Evolutionary conservation across 2,113 vertebrate species (phyloP), one percentile per base, ranked within the genome.

Genomic region (Nycticebus coucang): DNA sequence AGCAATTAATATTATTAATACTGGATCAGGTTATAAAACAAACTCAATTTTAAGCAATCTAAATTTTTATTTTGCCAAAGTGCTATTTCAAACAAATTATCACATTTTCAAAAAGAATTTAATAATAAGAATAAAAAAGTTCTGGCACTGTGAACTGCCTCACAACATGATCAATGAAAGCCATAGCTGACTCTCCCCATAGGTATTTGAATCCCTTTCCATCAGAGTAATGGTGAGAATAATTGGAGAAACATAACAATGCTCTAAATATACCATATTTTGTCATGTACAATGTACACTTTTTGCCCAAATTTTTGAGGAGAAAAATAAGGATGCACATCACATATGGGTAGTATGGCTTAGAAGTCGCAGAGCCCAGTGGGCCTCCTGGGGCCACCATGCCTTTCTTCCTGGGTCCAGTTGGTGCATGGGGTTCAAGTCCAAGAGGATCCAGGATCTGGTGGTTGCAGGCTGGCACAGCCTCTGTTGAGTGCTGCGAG

Each of bases 11-110:
- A 33, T 91, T 91, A 24, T 69, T 90, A 77, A 90, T 87, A 68
- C 18, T 84, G 14, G 68, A n/a, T 89, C 62, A 66, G 50, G 35
- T 89, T 90, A 33, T 50, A 93, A 74, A 84, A 83, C 35, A 84
- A 91, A 8, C 33, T n/a, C 57, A 66, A 22, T 75, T 74, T 91
- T 84, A 62, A 93, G 28, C 22, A 62, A 72, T n/a, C 4, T 79
- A 37, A 87, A 83, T 19, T 84, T 96, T 87, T 62, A 85, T 79
- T 96, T 91, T 97, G 72, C 17, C 93, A 14, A 91, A 84, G 22
- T 66, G 15, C 93, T 87, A 50, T 50, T 50, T 50, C 45, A 84
- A n/a, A 60, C 78, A 84, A 75, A 35, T 33, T 37, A 64, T 57
- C n/a, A n/a, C 68, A 60, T 17, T 87, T 87, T 21, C 57, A 35